Conservation (phyloP, 2,113 vertebrate species). For the Microtus oregoni region DNA sequence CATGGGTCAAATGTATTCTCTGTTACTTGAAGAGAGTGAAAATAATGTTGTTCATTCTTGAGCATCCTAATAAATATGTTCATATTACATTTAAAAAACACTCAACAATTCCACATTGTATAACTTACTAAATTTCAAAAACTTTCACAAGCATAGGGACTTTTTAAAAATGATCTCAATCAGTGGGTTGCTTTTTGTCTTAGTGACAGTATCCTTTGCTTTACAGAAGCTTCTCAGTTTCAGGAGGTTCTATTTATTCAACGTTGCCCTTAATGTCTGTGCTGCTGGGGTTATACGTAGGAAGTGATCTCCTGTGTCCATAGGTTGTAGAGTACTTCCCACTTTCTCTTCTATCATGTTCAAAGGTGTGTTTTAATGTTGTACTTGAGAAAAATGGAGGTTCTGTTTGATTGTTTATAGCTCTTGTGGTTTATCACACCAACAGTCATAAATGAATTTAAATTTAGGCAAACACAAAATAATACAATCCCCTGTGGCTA, state of each 20-base stretch:
- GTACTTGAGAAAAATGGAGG: neutral
- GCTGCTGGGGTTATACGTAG: too few species aligned
- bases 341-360: too few species aligned
- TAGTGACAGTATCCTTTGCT: too few species aligned
- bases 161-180: neutral
- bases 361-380: neutral
- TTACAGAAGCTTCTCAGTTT: too few species aligned
- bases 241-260: too few species aligned
- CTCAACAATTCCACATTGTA: neutral
- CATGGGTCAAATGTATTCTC: slow-evolving; percentile 5
- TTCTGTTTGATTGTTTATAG: neutral
- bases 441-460: neutral
- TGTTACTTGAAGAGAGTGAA: neutral
- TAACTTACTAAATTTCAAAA: neutral
- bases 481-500: neutral
- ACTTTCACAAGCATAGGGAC: neutral
- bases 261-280: too few species aligned
- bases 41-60: neutral
- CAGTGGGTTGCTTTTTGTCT: too few species aligned
- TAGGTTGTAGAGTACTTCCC: too few species aligned
- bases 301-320: too few species aligned
- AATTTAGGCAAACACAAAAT: neutral
- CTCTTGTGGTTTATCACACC: neutral
- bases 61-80: slow-evolving; percentile 65
- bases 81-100: neutral